Conservation (phyloP, 92 coral and sea anemone genomes). For the Virgularia gustaviana region DNA sequence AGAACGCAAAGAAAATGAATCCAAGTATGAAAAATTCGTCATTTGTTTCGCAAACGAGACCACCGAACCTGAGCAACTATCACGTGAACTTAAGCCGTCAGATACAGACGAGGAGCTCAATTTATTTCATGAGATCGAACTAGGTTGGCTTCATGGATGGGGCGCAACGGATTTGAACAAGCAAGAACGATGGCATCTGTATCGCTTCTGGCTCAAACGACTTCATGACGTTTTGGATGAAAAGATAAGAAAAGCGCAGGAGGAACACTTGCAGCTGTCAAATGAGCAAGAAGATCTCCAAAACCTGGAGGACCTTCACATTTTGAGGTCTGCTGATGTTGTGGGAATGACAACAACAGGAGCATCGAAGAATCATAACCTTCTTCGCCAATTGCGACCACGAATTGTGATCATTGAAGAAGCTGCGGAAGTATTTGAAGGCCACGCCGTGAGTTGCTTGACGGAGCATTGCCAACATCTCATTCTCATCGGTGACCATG, state of each 20-base stretch:
- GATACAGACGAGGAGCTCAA: background rate
- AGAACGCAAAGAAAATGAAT: background rate
- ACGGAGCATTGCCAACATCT: conserved; percentile 71
- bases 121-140: background rate
- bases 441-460: conserved; percentile 75
- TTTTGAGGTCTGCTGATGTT: conserved; percentile 38
- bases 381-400: conserved; percentile 69
- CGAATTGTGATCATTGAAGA: conserved; percentile 78
- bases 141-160: background rate
- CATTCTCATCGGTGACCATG: conserved; percentile 91
- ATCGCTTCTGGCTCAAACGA: conserved; percentile 69
- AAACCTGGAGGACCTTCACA: conserved; percentile 42
- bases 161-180: background rate
- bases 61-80: background rate
- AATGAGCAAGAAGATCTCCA: conserved; percentile 52
- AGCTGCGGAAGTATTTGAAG: conserved; percentile 94
- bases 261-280: conserved; percentile 51
- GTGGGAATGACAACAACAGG: conserved; percentile 59
- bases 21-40: background rate
- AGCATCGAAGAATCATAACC: conserved; percentile 62
- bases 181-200: conserved; percentile 64
- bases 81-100: background rate
- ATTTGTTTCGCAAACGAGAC: conserved; percentile 24
- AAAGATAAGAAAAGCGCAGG: conserved; percentile 49
- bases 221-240: conserved; percentile 43